Evolutionary conservation across 1,140 invertebrate genomes (phyloP), one percentile per base, ranked within the genome.

Genomic region (Phymastichus coffea): DNA sequence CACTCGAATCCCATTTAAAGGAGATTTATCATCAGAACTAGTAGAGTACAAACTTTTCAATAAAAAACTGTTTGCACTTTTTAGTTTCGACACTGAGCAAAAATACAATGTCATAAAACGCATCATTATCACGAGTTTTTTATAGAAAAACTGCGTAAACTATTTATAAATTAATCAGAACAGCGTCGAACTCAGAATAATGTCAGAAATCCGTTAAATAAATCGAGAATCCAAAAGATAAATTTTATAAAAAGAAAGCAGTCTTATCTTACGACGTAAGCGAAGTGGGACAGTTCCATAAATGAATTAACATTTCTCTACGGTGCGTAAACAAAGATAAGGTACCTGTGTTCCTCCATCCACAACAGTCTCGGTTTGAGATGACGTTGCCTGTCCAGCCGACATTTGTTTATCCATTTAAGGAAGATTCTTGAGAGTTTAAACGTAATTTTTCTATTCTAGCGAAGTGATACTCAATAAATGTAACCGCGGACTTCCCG

Each of bases 1-100:
- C 15, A 96, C 83, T 66, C 87, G 82, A 40, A 94, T 80, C 54
- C 88, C 90, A 56, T 74, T 70, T 33, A 87, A 74, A 57, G 81
- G 85, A 68, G 73, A 73, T 38, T 55, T 67, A 44, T 66, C 30
- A 30, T 69, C 51, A 8, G 0, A 4, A 47, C 26, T 52, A 6
- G 44, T 49, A 9, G 52, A 61, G 25, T 43, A 26, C 0, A 33
- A 12, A 1, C 33, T 48, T 15, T 12, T n/a, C 8, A 3, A 37
- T 46, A 6, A 7, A 19, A 15, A 9, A 26, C 26, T 22, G 25
- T 12, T 26, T 3, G 14, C 17, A n/a, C 2, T 12, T 48, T n/a
- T 58, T 7, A 14, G 10, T 15, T 26, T 59, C 1, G 26, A 12
- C 15, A 53, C 2, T 10, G 20, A 2, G 4, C 8, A 41, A 1